These are phyloP conservation scores for Parnassius glacialis DNA, from an alignment of 2,888 invertebrate genomes.

Conservation along the genomic window DNA sequence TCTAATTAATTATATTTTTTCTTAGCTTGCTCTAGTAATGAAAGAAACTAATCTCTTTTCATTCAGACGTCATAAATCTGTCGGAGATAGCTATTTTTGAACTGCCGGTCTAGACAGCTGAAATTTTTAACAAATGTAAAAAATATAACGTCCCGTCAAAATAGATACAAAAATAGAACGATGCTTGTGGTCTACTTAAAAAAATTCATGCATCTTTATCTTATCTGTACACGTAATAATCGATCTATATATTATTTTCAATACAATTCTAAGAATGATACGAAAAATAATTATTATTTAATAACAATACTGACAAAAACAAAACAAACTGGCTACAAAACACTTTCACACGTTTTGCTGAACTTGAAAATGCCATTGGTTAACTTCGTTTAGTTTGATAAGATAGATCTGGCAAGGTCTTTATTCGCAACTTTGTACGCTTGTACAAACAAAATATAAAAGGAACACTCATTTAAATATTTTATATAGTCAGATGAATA, in stretches of 20 bases:
- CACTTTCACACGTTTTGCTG: constrained; percentile 4
- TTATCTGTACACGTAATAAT: too few species aligned
- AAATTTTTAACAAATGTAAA: constrained; percentile 21
- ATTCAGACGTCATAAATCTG: constrained; percentile 24
- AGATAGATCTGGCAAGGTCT: background rate
- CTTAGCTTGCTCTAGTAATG: background rate
- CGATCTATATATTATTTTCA: background rate
- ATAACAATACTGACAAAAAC: background rate
- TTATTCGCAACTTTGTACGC: constrained; percentile 9
- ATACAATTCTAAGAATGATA: background rate
- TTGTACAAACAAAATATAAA: constrained; percentile 9
- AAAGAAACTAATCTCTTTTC: constrained; percentile 15
- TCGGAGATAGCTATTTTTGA: constrained; percentile 22
- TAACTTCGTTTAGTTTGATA: too few species aligned
- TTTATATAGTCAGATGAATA: constrained; percentile 18
- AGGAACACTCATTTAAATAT: constrained; percentile 13
- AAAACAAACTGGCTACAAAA: background rate
- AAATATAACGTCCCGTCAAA: constrained; percentile 18
- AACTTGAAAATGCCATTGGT: background rate
- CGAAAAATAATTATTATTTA: background rate
- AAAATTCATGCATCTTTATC: background rate
- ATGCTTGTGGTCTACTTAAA: background rate
- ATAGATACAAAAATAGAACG: constrained; percentile 9
- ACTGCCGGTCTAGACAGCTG: constrained; percentile 16
- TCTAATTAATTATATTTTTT: constrained; percentile 3